phyloP scores from a whole-genome alignment of 2,113 vertebrate species.

The Columba livia region DNA sequence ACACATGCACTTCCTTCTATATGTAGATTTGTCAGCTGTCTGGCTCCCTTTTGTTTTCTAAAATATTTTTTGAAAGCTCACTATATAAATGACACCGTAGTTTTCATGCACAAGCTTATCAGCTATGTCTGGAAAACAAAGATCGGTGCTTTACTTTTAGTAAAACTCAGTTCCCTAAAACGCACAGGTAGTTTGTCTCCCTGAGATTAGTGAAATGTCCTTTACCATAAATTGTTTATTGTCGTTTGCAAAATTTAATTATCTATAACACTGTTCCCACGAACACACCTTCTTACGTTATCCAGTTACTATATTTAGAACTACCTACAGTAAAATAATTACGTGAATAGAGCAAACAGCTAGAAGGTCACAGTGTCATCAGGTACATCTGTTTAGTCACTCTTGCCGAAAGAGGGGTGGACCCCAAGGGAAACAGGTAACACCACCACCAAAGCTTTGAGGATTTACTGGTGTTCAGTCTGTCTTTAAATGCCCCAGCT shows the following conservation, averaged over 20 bases:
- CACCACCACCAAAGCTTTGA: neutral
- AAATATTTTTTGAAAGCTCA: neutral
- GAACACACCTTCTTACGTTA: constrained; percentile 25
- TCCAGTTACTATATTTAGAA: constrained; percentile 34
- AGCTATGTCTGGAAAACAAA: neutral
- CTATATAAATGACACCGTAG: neutral
- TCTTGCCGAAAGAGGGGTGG: neutral
- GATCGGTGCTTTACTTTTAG: neutral
- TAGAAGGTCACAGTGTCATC: constrained; percentile 14
- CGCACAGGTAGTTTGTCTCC: neutral
- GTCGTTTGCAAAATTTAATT: constrained; percentile 8
- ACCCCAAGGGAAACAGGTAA: neutral
- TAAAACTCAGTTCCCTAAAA: neutral
- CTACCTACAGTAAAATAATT: constrained; percentile 47
- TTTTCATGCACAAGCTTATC: neutral
- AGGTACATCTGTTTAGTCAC: neutral
- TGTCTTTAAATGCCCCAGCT: neutral
- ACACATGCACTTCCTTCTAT: accelerated
- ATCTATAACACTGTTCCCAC: neutral
- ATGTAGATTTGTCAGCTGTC: neutral
- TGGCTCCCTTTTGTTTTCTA: neutral
- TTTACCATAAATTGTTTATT: neutral
- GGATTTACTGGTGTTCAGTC: neutral
- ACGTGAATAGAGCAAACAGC: constrained; percentile 18
- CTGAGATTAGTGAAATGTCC: neutral